Percentiles rank a stretch among this genome's conserved stretches.
phyloP scores from a whole-genome alignment of 2,797 vertebrate genomes.

The Hoplostethus atlanticus region DNA sequence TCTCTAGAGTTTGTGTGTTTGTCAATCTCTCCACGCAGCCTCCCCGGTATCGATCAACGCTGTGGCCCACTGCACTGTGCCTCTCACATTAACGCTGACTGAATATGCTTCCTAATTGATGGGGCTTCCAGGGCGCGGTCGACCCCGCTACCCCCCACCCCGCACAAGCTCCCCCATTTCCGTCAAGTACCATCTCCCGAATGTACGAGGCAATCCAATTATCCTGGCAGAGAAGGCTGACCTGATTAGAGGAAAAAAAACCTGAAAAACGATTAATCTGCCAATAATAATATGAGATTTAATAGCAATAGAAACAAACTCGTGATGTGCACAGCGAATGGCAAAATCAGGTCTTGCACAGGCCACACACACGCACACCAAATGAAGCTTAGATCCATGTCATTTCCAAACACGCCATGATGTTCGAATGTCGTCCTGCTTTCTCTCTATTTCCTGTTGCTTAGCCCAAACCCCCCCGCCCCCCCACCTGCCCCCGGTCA shows the following conservation, averaged over 20 bases:
- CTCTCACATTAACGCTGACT: conserved; percentile 51
- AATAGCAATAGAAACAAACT: conserved; percentile 6
- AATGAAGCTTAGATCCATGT: conserved; percentile 2
- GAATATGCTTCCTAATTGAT: conserved; percentile 56
- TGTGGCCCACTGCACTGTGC: conserved; percentile 9
- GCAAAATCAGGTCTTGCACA: conserved; percentile 7
- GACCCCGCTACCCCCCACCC: conserved; percentile 2
- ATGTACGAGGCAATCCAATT: conserved; percentile 34
- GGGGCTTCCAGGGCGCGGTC: conserved; percentile 9
- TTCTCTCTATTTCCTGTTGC: conserved; percentile 54
- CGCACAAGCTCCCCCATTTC: conserved; percentile 39
- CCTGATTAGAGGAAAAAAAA: neutral
- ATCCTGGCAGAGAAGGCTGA: neutral
- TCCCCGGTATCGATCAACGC: conserved; percentile 56
- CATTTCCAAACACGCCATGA: conserved; percentile 42
- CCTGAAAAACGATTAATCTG: conserved; percentile 10
- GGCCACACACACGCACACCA: conserved; percentile 20
- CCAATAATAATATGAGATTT: conserved; percentile 24
- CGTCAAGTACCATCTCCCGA: conserved; percentile 34
- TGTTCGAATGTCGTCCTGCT: conserved; percentile 57
- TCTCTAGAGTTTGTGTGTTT: conserved; percentile 29
- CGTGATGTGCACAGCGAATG: conserved; percentile 10
- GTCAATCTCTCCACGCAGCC: conserved; percentile 36
- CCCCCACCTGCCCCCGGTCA: conserved; percentile 35
- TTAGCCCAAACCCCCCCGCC: conserved; percentile 6